These are phyloP conservation scores for Ammodytes marinus DNA, from an alignment of 2,113 vertebrate genomes.

Conservation along the genomic window DNA sequence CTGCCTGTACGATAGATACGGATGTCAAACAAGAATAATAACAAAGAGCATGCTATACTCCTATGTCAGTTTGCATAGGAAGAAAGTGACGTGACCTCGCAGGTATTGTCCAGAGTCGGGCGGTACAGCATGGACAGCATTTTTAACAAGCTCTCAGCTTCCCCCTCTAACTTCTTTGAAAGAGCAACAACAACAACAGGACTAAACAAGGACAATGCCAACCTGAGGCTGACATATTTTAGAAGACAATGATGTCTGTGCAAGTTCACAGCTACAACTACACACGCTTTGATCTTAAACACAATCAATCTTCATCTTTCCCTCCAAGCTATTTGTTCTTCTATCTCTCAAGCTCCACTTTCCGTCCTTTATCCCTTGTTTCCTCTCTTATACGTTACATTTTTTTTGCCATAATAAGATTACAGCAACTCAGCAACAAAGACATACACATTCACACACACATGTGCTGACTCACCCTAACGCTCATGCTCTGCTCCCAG, in stretches of 20 bases:
- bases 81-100: not conserved
- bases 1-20: not conserved
- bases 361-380: not conserved
- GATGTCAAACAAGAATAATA: not conserved
- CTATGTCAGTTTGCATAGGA: not conserved
- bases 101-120: not conserved
- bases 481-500: not conserved
- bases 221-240: not conserved
- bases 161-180: not conserved
- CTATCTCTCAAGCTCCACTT: not conserved
- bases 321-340: slow-evolving; percentile 14
- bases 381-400: not conserved
- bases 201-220: not conserved
- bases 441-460: not conserved
- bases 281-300: not conserved
- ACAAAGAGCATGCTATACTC: too few species aligned
- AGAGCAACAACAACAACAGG: not conserved
- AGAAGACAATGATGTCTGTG: not conserved
- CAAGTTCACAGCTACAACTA: not conserved
- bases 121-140: not conserved
- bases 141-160: not conserved
- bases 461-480: slow-evolving; percentile 26
- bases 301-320: slow-evolving; percentile 19
- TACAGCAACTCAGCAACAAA: slow-evolving; percentile 18
- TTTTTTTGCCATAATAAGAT: not conserved